phyloP scores from a whole-genome alignment of 2,888 invertebrate genomes.

The Carabus problematicus region DNA sequence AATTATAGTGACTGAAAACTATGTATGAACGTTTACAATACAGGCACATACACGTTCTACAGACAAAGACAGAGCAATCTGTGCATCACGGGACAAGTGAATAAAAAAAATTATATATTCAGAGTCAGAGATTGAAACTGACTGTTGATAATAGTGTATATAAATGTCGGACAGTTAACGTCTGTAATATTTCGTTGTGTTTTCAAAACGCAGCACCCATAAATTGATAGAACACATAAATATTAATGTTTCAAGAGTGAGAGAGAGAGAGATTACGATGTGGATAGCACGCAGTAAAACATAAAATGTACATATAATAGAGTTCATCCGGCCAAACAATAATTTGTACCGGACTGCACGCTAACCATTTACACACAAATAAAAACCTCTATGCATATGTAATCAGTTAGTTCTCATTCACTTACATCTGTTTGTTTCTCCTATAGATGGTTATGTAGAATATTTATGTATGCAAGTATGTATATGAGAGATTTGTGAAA shows the following conservation, averaged over 20 bases:
- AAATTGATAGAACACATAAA: constrained; percentile 36
- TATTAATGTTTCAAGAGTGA: constrained; percentile 28
- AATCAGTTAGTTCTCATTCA: constrained; percentile 10
- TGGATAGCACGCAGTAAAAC: constrained; percentile 29
- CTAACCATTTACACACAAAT: not conserved
- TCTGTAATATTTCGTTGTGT: constrained; percentile 12
- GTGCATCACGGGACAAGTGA: no score
- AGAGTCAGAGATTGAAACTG: no score
- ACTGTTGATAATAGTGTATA: constrained; percentile 14
- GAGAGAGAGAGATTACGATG: constrained; percentile 14
- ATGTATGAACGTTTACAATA: no score
- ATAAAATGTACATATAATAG: constrained; percentile 36
- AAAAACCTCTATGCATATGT: constrained; percentile 4
- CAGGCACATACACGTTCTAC: no score
- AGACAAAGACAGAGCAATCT: no score
- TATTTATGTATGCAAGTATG: no score
- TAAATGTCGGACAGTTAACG: constrained; percentile 16
- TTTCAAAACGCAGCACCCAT: constrained; percentile 22
- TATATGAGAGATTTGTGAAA: no score
- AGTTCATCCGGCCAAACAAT: constrained; percentile 8
- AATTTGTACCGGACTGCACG: not conserved
- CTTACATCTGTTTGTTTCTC: not conserved
- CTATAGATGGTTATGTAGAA: no score
- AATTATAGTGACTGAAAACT: no score
- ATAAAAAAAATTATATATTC: no score